Evolutionary conservation across 1,140 invertebrate genomes (phyloP), one percentile per base, ranked within the genome.

Genomic region (Asobara japonica): DNA sequence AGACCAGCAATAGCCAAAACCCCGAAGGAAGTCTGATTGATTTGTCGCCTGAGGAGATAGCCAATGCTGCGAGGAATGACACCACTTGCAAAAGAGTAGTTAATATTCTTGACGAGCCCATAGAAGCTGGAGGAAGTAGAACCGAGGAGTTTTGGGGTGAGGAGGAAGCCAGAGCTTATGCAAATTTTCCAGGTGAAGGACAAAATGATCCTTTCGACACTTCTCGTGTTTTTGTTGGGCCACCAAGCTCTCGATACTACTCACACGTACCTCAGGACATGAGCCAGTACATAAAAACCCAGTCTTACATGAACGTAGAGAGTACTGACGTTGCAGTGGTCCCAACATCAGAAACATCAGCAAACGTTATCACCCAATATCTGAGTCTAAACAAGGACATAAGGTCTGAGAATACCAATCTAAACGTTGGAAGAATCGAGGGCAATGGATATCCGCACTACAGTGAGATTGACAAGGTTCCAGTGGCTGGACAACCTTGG

Each of bases 51-150:
- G 90, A 91, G 45, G 85, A 89, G 48, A 68, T 86, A 18, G 82
- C 82, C 8, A 80, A 76, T 13, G 78, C 76, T 3, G 18, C 77
- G 0, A 60, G 4, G 71, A 65, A 76, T 0, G 79, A 80, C 16
- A 70, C 69, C 2, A 33, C 74, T 38, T 83, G 69, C 76, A 81
- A 77, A 3, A 80, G 79, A 68, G 83, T 86, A 0, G 84, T 91
- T 10, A 94, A 93, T 38, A 89, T 95, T 72, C 83, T 95, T 0
- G 94, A 95, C 80, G 92, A 94, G 73, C 93, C 93, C 0, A 94
- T 95, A 48, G 93, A 94, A 80, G 89, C 73, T 7, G 36, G 74
- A 0, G 80, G 81, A 2, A 22, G 65, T 4, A 30, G n/a, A 7
- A 65, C 79, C 30, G 75, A 74, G 0, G 76, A 79, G 0, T 79